phyloP scores from a whole-genome alignment of 2,797 vertebrate species.

The Rhodeus uyekii region DNA sequence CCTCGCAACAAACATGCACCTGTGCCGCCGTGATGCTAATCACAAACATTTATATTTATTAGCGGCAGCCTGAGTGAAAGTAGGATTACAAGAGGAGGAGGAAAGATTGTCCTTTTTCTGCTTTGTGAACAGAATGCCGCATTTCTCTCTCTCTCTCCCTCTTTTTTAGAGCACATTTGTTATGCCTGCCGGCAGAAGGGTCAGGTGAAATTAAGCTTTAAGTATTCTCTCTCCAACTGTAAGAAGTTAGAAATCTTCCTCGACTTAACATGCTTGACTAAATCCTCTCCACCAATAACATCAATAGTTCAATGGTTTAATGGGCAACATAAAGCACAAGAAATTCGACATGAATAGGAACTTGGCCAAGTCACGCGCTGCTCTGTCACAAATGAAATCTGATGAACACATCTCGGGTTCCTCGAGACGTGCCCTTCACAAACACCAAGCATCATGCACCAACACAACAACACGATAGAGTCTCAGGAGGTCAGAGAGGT shows the following conservation, averaged over 20 bases:
- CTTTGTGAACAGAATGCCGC: constrained; percentile 51
- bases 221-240: constrained; percentile 57
- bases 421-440: constrained; percentile 36
- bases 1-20: constrained; percentile 99
- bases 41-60: constrained; percentile 99
- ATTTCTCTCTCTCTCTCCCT: constrained; percentile 46
- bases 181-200: constrained; percentile 55
- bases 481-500: constrained; percentile 58
- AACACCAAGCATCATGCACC: constrained; percentile 33
- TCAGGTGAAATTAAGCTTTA: constrained; percentile 59
- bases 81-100: constrained; percentile 74
- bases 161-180: constrained; percentile 58
- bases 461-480: constrained; percentile 53
- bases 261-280: constrained; percentile 52
- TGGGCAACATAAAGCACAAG: constrained; percentile 40
- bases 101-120: constrained; percentile 63
- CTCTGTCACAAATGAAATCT: constrained; percentile 42
- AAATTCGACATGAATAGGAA: constrained; percentile 30
- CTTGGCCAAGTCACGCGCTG: not conserved
- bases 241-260: constrained; percentile 53
- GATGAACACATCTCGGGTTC: constrained; percentile 48
- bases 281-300: constrained; percentile 51
- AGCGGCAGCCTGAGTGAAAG: constrained; percentile 91
- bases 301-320: constrained; percentile 47
- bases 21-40: constrained; percentile 99